Base-by-base conservation (phyloP, 2,113 vertebrate species). In the Mionectes macconnelli region DNA sequence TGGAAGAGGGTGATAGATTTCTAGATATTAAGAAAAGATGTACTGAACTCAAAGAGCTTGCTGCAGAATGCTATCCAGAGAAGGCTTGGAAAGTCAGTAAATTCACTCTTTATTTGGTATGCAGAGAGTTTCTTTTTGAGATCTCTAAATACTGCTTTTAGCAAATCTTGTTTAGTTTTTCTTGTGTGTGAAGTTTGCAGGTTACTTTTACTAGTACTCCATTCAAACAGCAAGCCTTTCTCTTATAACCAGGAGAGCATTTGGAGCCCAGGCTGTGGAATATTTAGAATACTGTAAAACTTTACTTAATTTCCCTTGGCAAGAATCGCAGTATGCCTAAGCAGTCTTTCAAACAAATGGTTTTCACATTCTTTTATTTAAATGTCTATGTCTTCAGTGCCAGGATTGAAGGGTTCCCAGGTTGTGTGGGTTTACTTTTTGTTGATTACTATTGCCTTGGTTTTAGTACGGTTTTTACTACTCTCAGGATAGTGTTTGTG, bases 111-210 rank as follows among this genome's bases (percentile, higher is more conserved):
- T n/a, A 10, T 52, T 69, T 72, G 17, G 9, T 85, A 21, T 28
- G 12, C 35, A 35, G 19, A 57, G 10, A 64, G 8, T n/a, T 82
- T 50, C 13, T 63, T 82, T 70, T 25, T 6, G 19, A 84, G 47
- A 55, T 84, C 14, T 91, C 91, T 73, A 62, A 74, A 28, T 66
- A 49, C 7, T 0, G 0, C 9, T 77, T 92, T 62, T 62, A 78
- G 24, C 9, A 70, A 37, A 37, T 73, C 28, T 47, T 4, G 0
- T 50, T 66, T 37, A 19, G 10, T 53, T 91, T 84, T 77, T 27
- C 23, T 69, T 6, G 0, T 28, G 5, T 75, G 23, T 2, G 4
- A 0, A 39, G 10, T 33, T 75, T 33, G 7, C 10, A 13, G 15
- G 33, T 84, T 84, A 37, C 10, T 77, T 91, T 60, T 77, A 33